Conservation (phyloP, 2,113 vertebrate genomes). For the Saguinus midas region DNA sequence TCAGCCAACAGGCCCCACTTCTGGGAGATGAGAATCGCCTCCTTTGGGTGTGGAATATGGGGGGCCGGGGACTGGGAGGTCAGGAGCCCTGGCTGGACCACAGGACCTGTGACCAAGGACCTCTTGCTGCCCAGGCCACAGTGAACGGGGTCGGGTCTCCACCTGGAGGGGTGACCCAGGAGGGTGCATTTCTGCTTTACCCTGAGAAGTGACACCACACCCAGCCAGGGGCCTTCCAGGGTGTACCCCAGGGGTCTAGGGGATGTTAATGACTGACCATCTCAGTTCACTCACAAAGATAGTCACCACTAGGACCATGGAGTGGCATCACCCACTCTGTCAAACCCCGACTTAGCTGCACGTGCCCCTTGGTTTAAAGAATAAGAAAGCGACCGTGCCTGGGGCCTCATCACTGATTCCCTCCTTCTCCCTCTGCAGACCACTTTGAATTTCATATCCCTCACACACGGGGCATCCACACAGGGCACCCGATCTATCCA, state of each 20-base stretch:
- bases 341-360: fast-evolving
- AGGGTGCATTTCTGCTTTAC: fast-evolving
- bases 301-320: fast-evolving
- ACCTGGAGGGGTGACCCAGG: fast-evolving
- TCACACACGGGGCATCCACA: fast-evolving
- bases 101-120: neutral
- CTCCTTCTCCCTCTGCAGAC: no score
- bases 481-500: fast-evolving
- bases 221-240: no score
- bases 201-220: fast-evolving
- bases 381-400: neutral
- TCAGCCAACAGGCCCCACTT: neutral
- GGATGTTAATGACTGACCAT: neutral
- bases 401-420: fast-evolving
- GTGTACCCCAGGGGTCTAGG: neutral
- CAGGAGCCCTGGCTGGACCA: neutral
- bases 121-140: neutral
- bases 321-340: neutral
- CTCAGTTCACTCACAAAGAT: neutral
- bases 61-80: fast-evolving
- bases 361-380: neutral
- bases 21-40: neutral
- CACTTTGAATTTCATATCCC: neutral
- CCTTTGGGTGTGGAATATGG: neutral
- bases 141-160: fast-evolving